Conservation (phyloP, 2,888 invertebrate species). For the Pandemis heparana region DNA sequence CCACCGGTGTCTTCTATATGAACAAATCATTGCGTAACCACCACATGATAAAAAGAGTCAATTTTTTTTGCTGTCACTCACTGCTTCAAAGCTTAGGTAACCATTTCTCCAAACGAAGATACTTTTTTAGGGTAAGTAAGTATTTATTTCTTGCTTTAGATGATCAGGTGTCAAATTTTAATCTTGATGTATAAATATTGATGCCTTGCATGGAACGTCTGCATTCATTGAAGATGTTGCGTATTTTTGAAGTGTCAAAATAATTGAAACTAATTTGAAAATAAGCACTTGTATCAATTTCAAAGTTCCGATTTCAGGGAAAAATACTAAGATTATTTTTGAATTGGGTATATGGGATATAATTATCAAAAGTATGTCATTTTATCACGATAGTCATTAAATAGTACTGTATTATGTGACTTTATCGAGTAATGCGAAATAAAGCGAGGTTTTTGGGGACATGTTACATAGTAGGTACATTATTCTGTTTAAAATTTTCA, state of each 20-base stretch:
- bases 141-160: not conserved
- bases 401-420: not conserved
- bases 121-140: not conserved
- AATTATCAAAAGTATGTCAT: too few relatives aligned
- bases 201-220: too few relatives aligned
- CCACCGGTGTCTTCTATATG: slow-evolving; percentile 28
- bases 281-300: too few relatives aligned
- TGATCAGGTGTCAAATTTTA: not conserved
- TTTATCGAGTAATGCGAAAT: not conserved
- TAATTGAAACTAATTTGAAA: too few relatives aligned
- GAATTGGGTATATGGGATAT: too few relatives aligned
- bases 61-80: slow-evolving; percentile 29
- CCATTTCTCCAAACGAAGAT: slow-evolving; percentile 22
- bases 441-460: not conserved
- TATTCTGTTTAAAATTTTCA: not conserved
- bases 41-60: slow-evolving; percentile 31
- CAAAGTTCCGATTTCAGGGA: too few relatives aligned
- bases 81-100: slow-evolving; percentile 20
- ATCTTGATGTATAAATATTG: too few relatives aligned
- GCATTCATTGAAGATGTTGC: not conserved
- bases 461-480: not conserved
- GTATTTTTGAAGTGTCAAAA: too few relatives aligned
- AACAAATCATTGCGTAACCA: slow-evolving; percentile 39
- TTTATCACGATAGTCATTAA: too few relatives aligned
- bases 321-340: too few relatives aligned